Evolutionary conservation across 2,888 invertebrate genomes (phyloP).

Genomic region (Crematogaster levior): DNA sequence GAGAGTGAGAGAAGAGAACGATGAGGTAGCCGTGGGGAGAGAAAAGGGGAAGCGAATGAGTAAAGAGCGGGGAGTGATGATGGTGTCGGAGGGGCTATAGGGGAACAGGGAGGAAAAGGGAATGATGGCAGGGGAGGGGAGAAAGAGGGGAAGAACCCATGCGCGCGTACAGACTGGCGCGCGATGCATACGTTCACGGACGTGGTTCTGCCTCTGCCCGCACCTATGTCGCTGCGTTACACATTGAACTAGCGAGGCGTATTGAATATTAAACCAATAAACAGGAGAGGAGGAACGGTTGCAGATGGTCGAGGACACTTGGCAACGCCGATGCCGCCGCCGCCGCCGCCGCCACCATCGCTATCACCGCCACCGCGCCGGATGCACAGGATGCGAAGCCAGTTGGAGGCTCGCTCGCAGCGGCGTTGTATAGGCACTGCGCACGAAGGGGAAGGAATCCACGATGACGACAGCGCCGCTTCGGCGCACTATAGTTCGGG

Average conservation of each 20-base stretch:
- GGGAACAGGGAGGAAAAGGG: not conserved
- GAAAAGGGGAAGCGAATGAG: slow-evolving; percentile 62
- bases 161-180: slow-evolving; percentile 58
- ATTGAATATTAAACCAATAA: slow-evolving; percentile 81
- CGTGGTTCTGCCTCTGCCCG: slow-evolving; percentile 59
- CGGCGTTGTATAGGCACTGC: slow-evolving; percentile 61
- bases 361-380: slow-evolving; percentile 56
- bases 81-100: slow-evolving; percentile 27
- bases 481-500: slow-evolving; percentile 52
- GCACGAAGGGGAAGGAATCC: slow-evolving; percentile 72
- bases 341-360: slow-evolving; percentile 71
- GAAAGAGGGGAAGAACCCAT: slow-evolving; percentile 39
- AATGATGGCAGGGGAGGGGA: not conserved
- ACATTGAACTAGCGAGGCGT: slow-evolving; percentile 74
- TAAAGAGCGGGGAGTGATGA: slow-evolving; percentile 51
- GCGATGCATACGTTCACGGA: slow-evolving; percentile 65
- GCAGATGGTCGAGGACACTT: slow-evolving; percentile 79
- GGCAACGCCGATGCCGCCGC: slow-evolving; percentile 74
- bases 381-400: slow-evolving; percentile 69
- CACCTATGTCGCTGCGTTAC: slow-evolving; percentile 71
- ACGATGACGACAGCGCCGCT: slow-evolving; percentile 68
- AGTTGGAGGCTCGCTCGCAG: slow-evolving; percentile 73
- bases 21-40: slow-evolving; percentile 49
- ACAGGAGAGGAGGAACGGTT: slow-evolving; percentile 75
- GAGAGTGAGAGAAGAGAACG: slow-evolving; percentile 50